These are phyloP conservation scores for Gambusia holbrooki DNA, from an alignment of 2,113 vertebrate genomes.

Conservation along the genomic window DNA sequence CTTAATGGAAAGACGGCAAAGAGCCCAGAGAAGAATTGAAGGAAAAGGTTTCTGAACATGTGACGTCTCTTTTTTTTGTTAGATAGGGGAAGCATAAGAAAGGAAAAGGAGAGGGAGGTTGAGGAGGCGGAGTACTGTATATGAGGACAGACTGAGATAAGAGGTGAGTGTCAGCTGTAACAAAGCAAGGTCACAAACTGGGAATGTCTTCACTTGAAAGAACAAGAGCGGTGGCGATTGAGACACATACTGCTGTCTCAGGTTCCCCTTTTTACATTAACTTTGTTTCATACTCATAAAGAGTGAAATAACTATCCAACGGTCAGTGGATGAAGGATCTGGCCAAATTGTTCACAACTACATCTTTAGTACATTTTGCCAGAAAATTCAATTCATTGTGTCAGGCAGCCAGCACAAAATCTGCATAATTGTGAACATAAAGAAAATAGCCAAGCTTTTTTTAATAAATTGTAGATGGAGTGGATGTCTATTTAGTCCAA, in stretches of 20 bases:
- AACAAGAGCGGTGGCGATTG: slow-evolving; percentile 67
- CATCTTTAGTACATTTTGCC: too few species aligned
- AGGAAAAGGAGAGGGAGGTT: slow-evolving; percentile 41
- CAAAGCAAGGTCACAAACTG: slow-evolving; percentile 76
- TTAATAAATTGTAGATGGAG: too few species aligned
- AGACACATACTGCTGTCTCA: slow-evolving; percentile 35
- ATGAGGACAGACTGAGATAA: slow-evolving; percentile 67
- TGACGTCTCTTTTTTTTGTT: slow-evolving; percentile 67
- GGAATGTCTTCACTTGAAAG: slow-evolving; percentile 74
- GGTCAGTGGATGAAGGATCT: slow-evolving; percentile 1
- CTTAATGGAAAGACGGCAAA: slow-evolving; percentile 73
- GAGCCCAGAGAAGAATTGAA: slow-evolving; percentile 57
- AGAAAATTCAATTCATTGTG: neutral
- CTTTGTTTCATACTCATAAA: slow-evolving; percentile 32
- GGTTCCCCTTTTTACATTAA: slow-evolving; percentile 5
- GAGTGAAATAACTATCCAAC: slow-evolving; percentile 19
- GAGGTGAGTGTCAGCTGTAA: slow-evolving; percentile 73
- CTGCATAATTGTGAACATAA: neutral
- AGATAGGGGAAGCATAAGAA: slow-evolving; percentile 42
- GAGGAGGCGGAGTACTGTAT: slow-evolving; percentile 61
- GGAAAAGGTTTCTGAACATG: slow-evolving; percentile 55
- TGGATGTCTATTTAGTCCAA: neutral
- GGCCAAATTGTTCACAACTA: neutral
- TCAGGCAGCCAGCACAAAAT: neutral
- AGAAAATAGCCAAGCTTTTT: neutral